Evolutionary conservation across 2,888 invertebrate species (phyloP), one percentile per base, ranked within the genome.

Genomic region (Cantharis rustica): DNA sequence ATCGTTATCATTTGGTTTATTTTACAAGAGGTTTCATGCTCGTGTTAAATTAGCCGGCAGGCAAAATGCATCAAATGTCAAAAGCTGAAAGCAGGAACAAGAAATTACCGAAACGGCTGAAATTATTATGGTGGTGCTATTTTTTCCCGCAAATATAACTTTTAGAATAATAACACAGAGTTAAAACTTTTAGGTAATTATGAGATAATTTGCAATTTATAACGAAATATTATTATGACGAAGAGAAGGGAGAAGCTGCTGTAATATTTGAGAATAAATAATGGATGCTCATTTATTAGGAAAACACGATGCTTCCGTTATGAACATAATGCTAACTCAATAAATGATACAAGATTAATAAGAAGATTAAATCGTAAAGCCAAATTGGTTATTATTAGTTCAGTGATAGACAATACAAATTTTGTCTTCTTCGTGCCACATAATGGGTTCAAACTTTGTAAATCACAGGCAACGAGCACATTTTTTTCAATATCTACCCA

Each of bases 1-100:
- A 69, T 75, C 75, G 75, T 75, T 75, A 75, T 75, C 75, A 75
- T 75, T 75, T 75, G 75, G 75, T 75, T 75, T 75, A 75, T 70
- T 75, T 75, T 75, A 75, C 68, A 75, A 68, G 64, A 70, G 64
- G 75, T 71, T 71, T 75, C 71, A 71, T 75, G 75, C 71, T 75
- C 75, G 66, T 75, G 75, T 75, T 75, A 75, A 75, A 75, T 75
- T 75, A 75, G 75, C 75, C 75, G 75, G 66, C 71, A 75, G 75
- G 66, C 75, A 71, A 68, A 75, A 71, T 71, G 74, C 74, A 69
- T 63, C 69, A 69, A 73, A 73, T 62, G 73, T 73, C 73, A 69
- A 73, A 73, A 73, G 69, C 68, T 73, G 68, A 73, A 68, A 73
- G 61, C 13, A 31, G 31, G 66, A 66, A 23, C 31, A 17, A 31